Conservation (phyloP, 2,113 vertebrate species). For the Boulengeromyrus knoepffleri region DNA sequence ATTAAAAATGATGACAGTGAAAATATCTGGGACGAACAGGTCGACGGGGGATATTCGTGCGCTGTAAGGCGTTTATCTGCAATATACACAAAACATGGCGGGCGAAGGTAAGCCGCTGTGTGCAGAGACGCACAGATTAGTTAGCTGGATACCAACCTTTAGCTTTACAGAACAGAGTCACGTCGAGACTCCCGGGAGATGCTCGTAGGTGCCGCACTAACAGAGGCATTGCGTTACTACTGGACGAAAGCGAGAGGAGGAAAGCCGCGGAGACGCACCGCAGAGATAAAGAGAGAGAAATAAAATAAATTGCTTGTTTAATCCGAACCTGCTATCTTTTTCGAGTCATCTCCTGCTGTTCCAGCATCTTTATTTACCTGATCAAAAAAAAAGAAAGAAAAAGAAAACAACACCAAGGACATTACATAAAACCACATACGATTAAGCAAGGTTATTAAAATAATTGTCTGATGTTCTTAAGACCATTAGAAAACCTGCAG, state of each 20-base stretch:
- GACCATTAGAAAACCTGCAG: background rate
- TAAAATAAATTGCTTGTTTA: background rate
- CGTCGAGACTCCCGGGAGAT: background rate
- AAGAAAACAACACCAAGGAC: background rate
- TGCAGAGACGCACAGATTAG: background rate
- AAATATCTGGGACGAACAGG: background rate
- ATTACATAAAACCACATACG: background rate
- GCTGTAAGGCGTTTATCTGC: background rate
- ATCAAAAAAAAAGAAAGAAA: background rate
- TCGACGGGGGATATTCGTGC: background rate
- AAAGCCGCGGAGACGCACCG: background rate
- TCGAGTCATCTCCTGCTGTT: background rate
- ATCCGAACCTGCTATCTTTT: background rate
- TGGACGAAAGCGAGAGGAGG: background rate
- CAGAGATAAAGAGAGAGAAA: background rate
- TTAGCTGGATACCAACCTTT: background rate
- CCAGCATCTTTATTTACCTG: background rate
- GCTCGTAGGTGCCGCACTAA: background rate
- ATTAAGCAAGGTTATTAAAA: background rate
- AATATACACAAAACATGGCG: background rate
- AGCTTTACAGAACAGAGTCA: background rate
- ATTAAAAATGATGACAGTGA: background rate
- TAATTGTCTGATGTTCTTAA: background rate
- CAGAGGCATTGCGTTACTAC: background rate
- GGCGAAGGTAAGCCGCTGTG: background rate